Percentiles rank a stretch among this genome's conserved stretches.
Evolutionary conservation across 2,888 invertebrate species (phyloP).

Genomic region (Proisotoma minuta): DNA sequence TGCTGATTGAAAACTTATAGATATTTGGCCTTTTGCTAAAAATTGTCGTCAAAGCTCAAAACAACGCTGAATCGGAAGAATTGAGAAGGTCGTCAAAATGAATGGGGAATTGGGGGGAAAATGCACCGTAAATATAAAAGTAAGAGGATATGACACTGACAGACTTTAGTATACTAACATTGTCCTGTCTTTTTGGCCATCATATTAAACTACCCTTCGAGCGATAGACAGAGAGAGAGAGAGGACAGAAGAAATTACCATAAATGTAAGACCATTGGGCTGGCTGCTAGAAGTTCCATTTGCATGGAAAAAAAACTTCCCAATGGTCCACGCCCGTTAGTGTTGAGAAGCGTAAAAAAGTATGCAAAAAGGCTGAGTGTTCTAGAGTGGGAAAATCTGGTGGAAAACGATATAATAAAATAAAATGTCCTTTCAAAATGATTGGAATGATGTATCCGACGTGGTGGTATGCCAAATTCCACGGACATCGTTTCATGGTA

Average conservation of each 20-base stretch:
- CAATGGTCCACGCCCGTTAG: neutral
- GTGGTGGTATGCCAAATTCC: constrained; percentile 9
- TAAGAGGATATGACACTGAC: neutral
- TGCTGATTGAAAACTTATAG: too few relatives aligned
- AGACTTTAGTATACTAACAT: too few relatives aligned
- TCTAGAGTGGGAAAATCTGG: constrained; percentile 7
- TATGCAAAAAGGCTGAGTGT: constrained; percentile 10
- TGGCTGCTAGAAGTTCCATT: constrained; percentile 5
- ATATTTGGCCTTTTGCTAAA: too few relatives aligned
- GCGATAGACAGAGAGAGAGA: too few relatives aligned
- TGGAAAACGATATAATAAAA: constrained; percentile 25
- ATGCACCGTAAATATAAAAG: neutral
- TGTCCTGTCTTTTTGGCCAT: neutral
- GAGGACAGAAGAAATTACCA: neutral
- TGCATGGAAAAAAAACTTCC: constrained; percentile 7
- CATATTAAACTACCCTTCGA: neutral
- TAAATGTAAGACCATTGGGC: constrained; percentile 10
- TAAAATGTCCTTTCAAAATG: constrained; percentile 24
- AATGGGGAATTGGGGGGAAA: too few relatives aligned
- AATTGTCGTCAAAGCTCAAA: too few relatives aligned
- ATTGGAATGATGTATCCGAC: constrained; percentile 25
- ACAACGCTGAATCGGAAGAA: too few relatives aligned
- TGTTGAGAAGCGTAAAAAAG: neutral
- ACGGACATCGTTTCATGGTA: constrained; percentile 13
- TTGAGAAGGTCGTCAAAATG: too few relatives aligned